A percentile compares a stretch with the other conserved stretches of the same genome.
phyloP scores from a whole-genome alignment of 2,888 invertebrate genomes.

The Melinaea menophilus region DNA sequence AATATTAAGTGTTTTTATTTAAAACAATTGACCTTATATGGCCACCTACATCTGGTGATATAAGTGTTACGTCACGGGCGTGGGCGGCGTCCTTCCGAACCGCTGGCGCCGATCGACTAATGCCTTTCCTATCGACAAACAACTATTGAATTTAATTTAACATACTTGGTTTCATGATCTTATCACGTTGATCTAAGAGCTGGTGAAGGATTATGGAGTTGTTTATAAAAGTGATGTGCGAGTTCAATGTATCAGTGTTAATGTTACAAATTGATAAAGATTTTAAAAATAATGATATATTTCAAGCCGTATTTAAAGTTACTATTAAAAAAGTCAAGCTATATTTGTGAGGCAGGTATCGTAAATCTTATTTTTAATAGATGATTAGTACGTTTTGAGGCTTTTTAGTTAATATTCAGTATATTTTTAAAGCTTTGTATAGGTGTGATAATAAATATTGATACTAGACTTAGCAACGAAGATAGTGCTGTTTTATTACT shows the following conservation, averaged over 20 bases:
- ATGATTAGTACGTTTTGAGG: too few relatives aligned
- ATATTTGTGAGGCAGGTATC: background rate
- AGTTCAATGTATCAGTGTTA: background rate
- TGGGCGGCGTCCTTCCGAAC: constrained; percentile 68
- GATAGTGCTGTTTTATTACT: too few relatives aligned
- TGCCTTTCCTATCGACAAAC: constrained; percentile 37
- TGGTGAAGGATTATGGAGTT: background rate
- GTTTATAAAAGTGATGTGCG: constrained; percentile 1
- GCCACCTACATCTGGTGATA: constrained; percentile 75
- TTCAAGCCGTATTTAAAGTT: background rate
- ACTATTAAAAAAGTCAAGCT: background rate
- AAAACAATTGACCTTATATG: constrained; percentile 74
- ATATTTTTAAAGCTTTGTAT: constrained; percentile 4
- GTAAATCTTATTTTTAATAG: background rate
- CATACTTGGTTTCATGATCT: constrained; percentile 14
- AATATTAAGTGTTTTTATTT: constrained; percentile 42
- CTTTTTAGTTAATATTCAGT: background rate
- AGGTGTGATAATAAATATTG: too few relatives aligned
- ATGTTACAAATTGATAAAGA: too few relatives aligned
- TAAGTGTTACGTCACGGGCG: constrained; percentile 62
- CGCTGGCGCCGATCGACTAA: constrained; percentile 47
- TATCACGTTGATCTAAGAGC: background rate
- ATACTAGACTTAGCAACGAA: too few relatives aligned
- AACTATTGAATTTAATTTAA: constrained; percentile 30
- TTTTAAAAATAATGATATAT: background rate